Percentiles rank a stretch among this genome's conserved stretches.
Conservation (phyloP, 1,140 invertebrate species). For the Heliconius nattereri region DNA sequence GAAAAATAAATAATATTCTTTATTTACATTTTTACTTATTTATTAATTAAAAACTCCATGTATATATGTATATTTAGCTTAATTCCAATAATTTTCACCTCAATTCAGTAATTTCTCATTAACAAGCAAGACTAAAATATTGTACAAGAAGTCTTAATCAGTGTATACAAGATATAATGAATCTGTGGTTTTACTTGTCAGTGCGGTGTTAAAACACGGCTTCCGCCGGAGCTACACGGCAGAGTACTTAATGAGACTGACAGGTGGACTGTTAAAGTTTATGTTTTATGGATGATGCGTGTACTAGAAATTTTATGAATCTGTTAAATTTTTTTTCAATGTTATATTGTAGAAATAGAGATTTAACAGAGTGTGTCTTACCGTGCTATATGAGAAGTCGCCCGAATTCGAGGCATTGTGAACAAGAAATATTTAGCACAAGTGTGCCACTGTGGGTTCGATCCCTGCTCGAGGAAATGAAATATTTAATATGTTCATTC, state of each 20-base stretch:
- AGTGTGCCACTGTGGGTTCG: too few species aligned
- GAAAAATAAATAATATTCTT: too few species aligned
- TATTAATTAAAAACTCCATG: background rate
- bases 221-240: constrained; percentile 16
- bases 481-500: too few species aligned
- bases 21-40: background rate
- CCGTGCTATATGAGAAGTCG: too few species aligned
- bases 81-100: constrained; percentile 17
- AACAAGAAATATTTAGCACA: too few species aligned
- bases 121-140: constrained; percentile 4
- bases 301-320: background rate
- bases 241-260: constrained; percentile 34
- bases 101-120: constrained; percentile 22
- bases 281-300: background rate
- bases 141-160: constrained; percentile 8
- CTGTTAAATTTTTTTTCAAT: too few species aligned
- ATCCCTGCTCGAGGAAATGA: too few species aligned
- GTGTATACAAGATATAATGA: constrained; percentile 26
- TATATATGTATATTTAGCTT: constrained; percentile 3
- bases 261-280: constrained; percentile 18
- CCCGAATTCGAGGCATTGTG: too few species aligned
- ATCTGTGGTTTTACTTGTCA: constrained; percentile 32
- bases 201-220: constrained; percentile 25
- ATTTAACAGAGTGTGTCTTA: too few species aligned
- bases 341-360: too few species aligned